A percentile compares a stretch with the other conserved stretches of the same genome.
These are phyloP conservation scores for Eilema caniola DNA, from an alignment of 2,888 invertebrate species.

Conservation along the genomic window DNA sequence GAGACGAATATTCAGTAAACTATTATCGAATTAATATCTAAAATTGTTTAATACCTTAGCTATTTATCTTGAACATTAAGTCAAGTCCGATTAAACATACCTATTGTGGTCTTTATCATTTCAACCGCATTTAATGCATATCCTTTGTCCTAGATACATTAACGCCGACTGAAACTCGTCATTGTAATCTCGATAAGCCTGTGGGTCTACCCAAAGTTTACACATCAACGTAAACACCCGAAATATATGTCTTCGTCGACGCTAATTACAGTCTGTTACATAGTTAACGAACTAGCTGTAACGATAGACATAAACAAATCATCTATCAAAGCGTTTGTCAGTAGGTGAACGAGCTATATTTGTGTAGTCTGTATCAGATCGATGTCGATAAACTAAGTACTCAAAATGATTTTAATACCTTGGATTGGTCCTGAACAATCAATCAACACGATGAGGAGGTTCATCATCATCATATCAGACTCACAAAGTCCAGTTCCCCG, in stretches of 20 bases:
- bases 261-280: background rate
- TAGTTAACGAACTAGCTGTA: background rate
- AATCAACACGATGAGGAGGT: no score
- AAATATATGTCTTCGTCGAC: background rate
- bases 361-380: no score
- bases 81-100: background rate
- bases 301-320: background rate
- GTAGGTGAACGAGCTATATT: no score
- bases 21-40: background rate
- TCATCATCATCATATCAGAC: no score
- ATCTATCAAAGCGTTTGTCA: no score
- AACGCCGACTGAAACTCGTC: background rate
- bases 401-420: no score
- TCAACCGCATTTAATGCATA: background rate
- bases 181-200: slow-evolving; percentile 9
- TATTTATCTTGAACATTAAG: background rate
- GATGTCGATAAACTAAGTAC: no score
- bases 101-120: background rate
- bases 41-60: background rate
- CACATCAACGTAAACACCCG: background rate
- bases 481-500: no score
- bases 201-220: slow-evolving; percentile 1
- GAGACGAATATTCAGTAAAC: background rate
- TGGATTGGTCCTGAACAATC: no score
- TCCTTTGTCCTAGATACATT: background rate